phyloP scores from a whole-genome alignment of 2,113 vertebrate genomes.

The Melanocharis versteri region DNA sequence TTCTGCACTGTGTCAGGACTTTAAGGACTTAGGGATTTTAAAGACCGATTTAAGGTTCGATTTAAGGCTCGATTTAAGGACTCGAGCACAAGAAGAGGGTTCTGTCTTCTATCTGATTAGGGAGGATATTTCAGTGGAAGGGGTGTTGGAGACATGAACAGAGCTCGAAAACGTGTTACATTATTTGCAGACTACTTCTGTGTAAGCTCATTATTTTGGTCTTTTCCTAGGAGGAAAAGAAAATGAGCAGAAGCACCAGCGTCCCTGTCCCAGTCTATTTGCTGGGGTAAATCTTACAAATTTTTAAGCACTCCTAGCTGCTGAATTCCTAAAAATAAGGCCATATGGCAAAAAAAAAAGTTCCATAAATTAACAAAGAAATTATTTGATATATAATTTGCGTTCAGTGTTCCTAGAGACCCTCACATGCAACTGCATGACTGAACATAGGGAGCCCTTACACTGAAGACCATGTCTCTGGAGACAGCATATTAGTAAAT shows the following conservation, averaged over 20 bases:
- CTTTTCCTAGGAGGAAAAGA: background rate
- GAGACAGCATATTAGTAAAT: background rate
- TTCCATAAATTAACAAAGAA: background rate
- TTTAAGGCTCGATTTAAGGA: too few relatives aligned
- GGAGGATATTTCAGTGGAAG: background rate
- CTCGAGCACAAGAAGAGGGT: background rate
- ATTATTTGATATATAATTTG: background rate
- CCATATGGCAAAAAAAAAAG: accelerated
- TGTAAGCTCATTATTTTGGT: background rate
- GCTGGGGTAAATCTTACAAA: background rate
- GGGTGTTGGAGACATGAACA: background rate
- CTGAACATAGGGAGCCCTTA: background rate
- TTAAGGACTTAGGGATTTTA: too few relatives aligned
- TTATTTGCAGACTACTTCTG: background rate
- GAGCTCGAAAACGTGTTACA: background rate
- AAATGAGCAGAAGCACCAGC: background rate
- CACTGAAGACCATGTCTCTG: background rate
- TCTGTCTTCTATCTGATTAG: background rate
- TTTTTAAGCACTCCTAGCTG: background rate
- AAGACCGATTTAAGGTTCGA: too few relatives aligned
- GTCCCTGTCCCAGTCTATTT: background rate
- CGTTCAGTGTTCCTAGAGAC: background rate
- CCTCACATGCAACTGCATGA: background rate
- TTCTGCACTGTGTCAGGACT: background rate
- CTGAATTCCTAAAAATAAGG: background rate